phyloP scores from a whole-genome alignment of 2,113 vertebrate species.

The Panthera tigris region DNA sequence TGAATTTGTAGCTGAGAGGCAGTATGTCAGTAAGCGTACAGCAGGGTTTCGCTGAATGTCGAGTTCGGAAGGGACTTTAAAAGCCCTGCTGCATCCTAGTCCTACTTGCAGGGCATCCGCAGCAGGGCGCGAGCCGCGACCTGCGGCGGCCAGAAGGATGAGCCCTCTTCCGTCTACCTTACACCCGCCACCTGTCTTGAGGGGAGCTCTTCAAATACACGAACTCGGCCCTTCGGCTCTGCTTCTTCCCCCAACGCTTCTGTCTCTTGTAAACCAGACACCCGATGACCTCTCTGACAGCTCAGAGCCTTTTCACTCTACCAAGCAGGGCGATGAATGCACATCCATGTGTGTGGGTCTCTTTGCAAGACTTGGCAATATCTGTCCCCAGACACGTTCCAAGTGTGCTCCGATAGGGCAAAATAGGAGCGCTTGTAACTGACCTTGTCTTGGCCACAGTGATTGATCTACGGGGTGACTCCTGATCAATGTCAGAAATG shows the following conservation, averaged over 20 bases:
- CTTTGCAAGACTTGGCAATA: background rate
- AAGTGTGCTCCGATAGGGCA: too few species aligned
- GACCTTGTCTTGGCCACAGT: background rate
- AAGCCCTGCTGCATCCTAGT: background rate
- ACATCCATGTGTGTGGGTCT: background rate
- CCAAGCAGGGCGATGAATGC: rapidly evolving
- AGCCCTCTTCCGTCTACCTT: background rate
- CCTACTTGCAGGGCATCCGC: rapidly evolving
- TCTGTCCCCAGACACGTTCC: background rate
- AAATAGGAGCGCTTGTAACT: background rate
- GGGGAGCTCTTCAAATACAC: background rate
- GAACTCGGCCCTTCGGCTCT: background rate
- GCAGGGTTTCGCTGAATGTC: background rate
- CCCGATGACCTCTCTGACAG: rapidly evolving
- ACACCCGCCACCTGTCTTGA: rapidly evolving
- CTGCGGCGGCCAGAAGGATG: background rate
- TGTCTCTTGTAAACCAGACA: background rate
- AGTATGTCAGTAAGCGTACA: rapidly evolving
- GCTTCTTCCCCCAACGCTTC: background rate
- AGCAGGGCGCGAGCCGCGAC: background rate
- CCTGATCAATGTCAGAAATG: background rate
- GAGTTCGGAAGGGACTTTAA: background rate
- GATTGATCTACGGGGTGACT: background rate
- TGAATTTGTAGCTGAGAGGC: background rate
- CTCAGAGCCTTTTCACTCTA: background rate